These are phyloP conservation scores for Haplochromis vanheusdeni DNA, from an alignment of 2,113 vertebrate species.

Conservation along the genomic window DNA sequence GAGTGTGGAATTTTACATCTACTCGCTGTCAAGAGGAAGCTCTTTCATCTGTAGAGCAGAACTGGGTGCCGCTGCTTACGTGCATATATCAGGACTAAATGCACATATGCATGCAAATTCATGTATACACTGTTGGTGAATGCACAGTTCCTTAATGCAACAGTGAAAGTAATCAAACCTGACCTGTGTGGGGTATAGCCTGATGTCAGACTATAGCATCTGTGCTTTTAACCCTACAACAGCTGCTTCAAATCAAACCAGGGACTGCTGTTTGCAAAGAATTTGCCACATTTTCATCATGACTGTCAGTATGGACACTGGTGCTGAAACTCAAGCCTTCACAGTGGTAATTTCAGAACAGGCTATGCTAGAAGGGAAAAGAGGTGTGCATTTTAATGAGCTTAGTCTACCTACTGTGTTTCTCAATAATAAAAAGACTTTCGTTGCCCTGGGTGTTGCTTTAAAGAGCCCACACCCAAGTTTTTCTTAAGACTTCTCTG, in stretches of 20 bases:
- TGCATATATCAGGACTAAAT: background rate
- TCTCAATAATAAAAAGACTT: background rate
- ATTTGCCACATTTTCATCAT: background rate
- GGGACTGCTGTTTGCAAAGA: background rate
- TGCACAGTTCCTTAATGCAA: background rate
- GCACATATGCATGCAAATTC: background rate
- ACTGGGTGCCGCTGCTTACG: background rate
- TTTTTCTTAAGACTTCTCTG: background rate
- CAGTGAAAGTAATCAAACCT: background rate
- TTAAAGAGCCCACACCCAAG: slow-evolving; percentile 23
- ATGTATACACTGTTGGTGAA: background rate
- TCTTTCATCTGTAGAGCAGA: background rate
- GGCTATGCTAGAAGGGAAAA: background rate
- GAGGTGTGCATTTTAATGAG: background rate
- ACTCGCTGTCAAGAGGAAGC: background rate
- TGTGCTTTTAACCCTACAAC: background rate
- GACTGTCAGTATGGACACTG: background rate
- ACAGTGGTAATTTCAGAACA: background rate
- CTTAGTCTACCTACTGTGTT: background rate
- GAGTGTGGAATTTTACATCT: background rate
- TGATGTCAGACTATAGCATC: background rate
- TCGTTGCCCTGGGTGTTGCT: slow-evolving; percentile 14
- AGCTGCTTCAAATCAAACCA: background rate
- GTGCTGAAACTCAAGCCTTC: background rate
- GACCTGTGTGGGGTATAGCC: background rate